Evolutionary conservation across 2,888 invertebrate genomes (phyloP).

Genomic region (Tridacna gigas): DNA sequence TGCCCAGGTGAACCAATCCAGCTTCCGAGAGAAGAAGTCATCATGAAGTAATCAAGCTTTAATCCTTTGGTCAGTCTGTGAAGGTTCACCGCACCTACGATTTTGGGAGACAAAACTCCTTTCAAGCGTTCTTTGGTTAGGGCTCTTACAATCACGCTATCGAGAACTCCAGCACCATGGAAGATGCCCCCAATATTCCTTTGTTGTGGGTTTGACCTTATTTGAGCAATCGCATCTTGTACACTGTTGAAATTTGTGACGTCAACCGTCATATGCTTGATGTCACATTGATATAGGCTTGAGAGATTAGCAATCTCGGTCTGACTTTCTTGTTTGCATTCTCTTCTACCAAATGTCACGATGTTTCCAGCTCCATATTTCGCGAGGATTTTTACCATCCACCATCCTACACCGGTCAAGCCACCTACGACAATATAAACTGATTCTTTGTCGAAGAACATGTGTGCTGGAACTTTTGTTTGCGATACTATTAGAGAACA

Average conservation of each 20-base stretch:
- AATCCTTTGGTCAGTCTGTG: constrained; percentile 60
- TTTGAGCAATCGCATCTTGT: constrained; percentile 11
- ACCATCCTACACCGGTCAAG: constrained; percentile 76
- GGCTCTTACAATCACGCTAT: constrained; percentile 46
- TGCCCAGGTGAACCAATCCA: constrained; percentile 71
- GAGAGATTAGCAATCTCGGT: constrained; percentile 50
- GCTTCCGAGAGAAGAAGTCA: constrained; percentile 72
- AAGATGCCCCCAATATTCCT: constrained; percentile 65
- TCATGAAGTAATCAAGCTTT: constrained; percentile 70
- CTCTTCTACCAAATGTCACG: constrained; percentile 66
- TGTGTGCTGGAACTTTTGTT: neutral
- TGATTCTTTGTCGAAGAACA: constrained; percentile 33
- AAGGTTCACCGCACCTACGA: constrained; percentile 71
- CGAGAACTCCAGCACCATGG: constrained; percentile 66
- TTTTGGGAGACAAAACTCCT: constrained; percentile 54
- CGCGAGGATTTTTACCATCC: constrained; percentile 66
- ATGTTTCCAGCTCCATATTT: constrained; percentile 66
- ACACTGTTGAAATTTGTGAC: constrained; percentile 60
- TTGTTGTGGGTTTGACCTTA: constrained; percentile 23
- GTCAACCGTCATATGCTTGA: constrained; percentile 62
- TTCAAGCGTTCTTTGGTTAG: constrained; percentile 51
- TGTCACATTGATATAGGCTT: constrained; percentile 43
- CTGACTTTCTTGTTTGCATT: constrained; percentile 36
- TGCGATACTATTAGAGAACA: neutral
- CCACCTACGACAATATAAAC: constrained; percentile 75